Percentiles rank a stretch among this genome's conserved stretches.
Conservation (phyloP, 1,140 invertebrate genomes). For the Venturia canescens region DNA sequence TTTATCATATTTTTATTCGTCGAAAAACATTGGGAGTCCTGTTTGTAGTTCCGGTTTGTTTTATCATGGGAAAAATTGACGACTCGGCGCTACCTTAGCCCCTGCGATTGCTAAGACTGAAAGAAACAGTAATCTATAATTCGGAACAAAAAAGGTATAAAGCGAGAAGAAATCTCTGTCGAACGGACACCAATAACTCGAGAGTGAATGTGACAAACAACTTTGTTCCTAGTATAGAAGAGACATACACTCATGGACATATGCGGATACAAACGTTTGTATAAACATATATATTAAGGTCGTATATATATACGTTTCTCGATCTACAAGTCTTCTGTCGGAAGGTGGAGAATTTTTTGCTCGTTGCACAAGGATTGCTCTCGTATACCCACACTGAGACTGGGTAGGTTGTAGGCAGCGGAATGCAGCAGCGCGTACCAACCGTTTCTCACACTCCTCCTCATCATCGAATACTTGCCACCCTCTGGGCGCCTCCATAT, state of each 20-base stretch:
- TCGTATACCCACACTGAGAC: conserved; percentile 1
- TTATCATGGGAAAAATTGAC: no score
- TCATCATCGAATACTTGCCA: conserved; percentile 28
- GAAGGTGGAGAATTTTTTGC: not conserved
- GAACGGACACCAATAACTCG: no score
- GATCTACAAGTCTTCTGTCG: not conserved
- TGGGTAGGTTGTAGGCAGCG: not conserved
- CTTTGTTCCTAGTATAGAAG: not conserved
- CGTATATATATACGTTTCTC: not conserved
- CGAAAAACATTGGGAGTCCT: no score
- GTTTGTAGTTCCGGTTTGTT: no score
- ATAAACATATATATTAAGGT: not conserved
- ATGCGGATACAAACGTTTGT: no score
- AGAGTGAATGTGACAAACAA: not conserved
- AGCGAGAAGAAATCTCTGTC: no score
- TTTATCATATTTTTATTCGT: no score
- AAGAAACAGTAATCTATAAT: no score
- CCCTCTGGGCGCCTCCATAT: conserved; percentile 49
- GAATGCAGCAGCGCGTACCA: not conserved
- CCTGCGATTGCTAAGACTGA: no score
- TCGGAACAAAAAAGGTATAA: no score
- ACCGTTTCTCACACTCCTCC: conserved; percentile 39
- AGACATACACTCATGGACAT: not conserved
- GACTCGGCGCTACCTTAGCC: no score
- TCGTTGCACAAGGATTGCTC: not conserved